Evolutionary conservation across 1,140 invertebrate genomes (phyloP), one percentile per base, ranked within the genome.

Genomic region (Acyrthosiphon pisum): DNA sequence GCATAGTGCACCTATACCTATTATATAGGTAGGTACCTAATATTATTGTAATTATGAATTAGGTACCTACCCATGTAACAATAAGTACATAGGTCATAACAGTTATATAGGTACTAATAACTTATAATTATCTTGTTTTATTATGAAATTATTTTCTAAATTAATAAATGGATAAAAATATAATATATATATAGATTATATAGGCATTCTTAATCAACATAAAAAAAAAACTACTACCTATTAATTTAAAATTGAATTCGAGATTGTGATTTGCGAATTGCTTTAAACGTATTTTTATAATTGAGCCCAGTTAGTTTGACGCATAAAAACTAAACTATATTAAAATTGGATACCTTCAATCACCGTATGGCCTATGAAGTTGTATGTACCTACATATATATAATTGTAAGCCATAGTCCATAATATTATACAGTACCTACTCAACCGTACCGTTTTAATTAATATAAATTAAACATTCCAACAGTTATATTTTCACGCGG

Each of bases 141-240:
- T 68, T 68, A n/a, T n/a, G 60, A 68, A 68, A 68, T 68, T 68
- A 68, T 68, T 68, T 68, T 68, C n/a, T 68, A 30, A 68, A 68
- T 68, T 2, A 8, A 68, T n/a, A 30, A 68, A 68, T 68, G 56
- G 30, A 68, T n/a, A 26, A 30, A 60, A 60, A 60, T 3, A 41
- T 41, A 41, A 41, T 41, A 41, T 41, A 41, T 41, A 60, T 7
- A 50, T 18, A 50, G 18, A 20, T 14, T n/a, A n/a, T 50, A 50
- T 50, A 50, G 18, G 14, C 14, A 50, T 2, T 2, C 48, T 50
- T 3, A 50, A 50, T 50, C 18, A 50, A 7, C 23, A 53, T 53
- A 53, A 53, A 53, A 53, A 22, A 23, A 53, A 6, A 53, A n/a
- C n/a, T n/a, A n/a, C n/a, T 30, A n/a, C n/a, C 26, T 30, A 68